phyloP scores from a whole-genome alignment of 2,888 invertebrate genomes.

The Drosophila melanocephala region DNA sequence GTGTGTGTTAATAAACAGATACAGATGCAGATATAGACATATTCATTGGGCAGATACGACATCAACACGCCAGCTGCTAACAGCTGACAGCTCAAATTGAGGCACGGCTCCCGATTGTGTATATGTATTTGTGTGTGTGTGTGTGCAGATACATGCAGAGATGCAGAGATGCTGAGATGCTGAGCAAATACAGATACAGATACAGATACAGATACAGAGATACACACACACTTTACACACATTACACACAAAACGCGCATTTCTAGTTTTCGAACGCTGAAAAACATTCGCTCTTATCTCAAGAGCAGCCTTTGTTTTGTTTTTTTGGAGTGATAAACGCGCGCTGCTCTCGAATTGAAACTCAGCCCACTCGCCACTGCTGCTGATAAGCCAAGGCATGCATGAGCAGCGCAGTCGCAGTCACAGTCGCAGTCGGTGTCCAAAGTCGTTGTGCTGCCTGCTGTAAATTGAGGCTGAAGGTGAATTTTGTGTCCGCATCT shows the following conservation, averaged over 20 bases:
- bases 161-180: neutral
- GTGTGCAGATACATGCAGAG: neutral
- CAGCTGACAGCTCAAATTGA: conserved; percentile 30
- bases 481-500: conserved; percentile 55
- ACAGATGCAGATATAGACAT: conserved; percentile 16
- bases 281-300: conserved; percentile 40
- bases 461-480: conserved; percentile 73
- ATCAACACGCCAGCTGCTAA: conserved; percentile 29
- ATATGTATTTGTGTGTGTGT: conserved; percentile 14
- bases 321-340: conserved; percentile 45
- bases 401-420: conserved; percentile 26
- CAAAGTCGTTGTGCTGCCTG: conserved; percentile 4
- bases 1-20: neutral
- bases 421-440: neutral
- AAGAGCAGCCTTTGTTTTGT: conserved; percentile 38
- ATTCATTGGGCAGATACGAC: conserved; percentile 14
- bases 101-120: conserved; percentile 19
- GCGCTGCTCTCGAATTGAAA: conserved; percentile 14
- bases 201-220: neutral
- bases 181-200: conserved; percentile 4
- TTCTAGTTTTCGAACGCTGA: conserved; percentile 2
- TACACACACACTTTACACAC: too few species aligned
- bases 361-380: neutral
- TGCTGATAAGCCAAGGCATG: conserved; percentile 50
- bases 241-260: neutral